phyloP scores from a whole-genome alignment of 2,888 invertebrate species.

The Drosophila cognata region DNA sequence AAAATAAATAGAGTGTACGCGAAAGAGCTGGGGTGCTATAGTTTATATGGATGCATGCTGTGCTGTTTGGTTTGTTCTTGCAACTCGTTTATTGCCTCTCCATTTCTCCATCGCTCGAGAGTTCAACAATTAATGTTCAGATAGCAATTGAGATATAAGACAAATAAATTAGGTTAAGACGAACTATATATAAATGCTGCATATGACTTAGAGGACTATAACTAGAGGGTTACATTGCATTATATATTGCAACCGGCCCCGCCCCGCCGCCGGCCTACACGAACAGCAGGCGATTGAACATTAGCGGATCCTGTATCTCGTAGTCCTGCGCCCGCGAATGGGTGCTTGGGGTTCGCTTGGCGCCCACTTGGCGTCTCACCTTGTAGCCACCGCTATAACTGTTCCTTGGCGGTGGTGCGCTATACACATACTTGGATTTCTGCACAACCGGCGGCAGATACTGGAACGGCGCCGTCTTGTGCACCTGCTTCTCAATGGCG shows the following conservation, averaged over 20 bases:
- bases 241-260: neutral
- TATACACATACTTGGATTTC: slow-evolving; percentile 81
- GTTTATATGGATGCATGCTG: slow-evolving; percentile 58
- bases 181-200: slow-evolving; percentile 62
- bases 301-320: slow-evolving; percentile 76
- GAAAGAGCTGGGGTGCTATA: slow-evolving; percentile 39
- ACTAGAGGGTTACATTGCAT: slow-evolving; percentile 28
- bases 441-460: slow-evolving; percentile 78
- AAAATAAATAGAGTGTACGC: slow-evolving; percentile 12
- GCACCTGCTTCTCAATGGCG: slow-evolving; percentile 80
- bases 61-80: slow-evolving; percentile 46
- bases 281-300: slow-evolving; percentile 78
- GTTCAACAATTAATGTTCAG: slow-evolving; percentile 43
- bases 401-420: slow-evolving; percentile 64
- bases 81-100: slow-evolving; percentile 62
- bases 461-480: slow-evolving; percentile 70
- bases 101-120: slow-evolving; percentile 5
- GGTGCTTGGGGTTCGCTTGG: slow-evolving; percentile 20
- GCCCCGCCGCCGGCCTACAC: slow-evolving; percentile 31
- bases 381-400: slow-evolving; percentile 67
- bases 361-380: slow-evolving; percentile 70
- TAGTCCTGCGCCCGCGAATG: slow-evolving; percentile 63
- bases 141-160: slow-evolving; percentile 38
- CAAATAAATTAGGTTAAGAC: slow-evolving; percentile 69
- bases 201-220: slow-evolving; percentile 79